A percentile compares a stretch with the other conserved stretches of the same genome.
phyloP scores from a whole-genome alignment of 1,140 invertebrate genomes.

The Eriosoma lanigerum region DNA sequence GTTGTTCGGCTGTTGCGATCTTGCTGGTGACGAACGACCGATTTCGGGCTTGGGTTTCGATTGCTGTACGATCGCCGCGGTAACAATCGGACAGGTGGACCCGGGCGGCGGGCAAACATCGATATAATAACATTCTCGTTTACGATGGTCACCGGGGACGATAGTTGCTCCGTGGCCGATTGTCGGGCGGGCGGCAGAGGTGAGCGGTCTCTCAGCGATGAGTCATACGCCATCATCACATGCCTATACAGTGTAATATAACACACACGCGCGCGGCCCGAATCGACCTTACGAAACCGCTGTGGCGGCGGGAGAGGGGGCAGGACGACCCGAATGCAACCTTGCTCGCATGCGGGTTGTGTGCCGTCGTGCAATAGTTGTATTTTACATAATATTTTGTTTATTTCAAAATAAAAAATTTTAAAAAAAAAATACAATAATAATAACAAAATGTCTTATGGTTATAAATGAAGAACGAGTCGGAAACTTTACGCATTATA shows the following conservation, averaged over 20 bases:
- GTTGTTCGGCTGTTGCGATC: too few relatives aligned
- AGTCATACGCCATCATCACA: conserved; percentile 39
- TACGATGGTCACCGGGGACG: background rate
- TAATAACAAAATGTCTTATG: too few relatives aligned
- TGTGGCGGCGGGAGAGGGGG: background rate
- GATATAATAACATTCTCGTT: background rate
- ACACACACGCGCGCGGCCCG: conserved; percentile 24
- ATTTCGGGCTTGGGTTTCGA: background rate
- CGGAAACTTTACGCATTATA: too few relatives aligned
- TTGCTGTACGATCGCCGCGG: background rate
- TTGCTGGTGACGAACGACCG: too few relatives aligned
- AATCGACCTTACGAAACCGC: conserved; percentile 48
- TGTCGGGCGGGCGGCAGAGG: background rate
- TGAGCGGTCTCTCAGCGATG: background rate
- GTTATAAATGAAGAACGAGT: too few relatives aligned
- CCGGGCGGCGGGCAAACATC: background rate
- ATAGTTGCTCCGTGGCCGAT: background rate
- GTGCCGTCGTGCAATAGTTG: background rate
- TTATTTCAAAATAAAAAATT: too few relatives aligned
- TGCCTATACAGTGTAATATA: conserved; percentile 29
- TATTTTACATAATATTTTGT: too few relatives aligned
- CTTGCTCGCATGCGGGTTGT: conserved; percentile 23
- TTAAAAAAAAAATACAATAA: too few relatives aligned
- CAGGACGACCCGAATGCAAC: background rate
- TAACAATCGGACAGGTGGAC: background rate